Evolutionary conservation across 1,140 invertebrate genomes (phyloP).

Genomic region (Ylistrum balloti): DNA sequence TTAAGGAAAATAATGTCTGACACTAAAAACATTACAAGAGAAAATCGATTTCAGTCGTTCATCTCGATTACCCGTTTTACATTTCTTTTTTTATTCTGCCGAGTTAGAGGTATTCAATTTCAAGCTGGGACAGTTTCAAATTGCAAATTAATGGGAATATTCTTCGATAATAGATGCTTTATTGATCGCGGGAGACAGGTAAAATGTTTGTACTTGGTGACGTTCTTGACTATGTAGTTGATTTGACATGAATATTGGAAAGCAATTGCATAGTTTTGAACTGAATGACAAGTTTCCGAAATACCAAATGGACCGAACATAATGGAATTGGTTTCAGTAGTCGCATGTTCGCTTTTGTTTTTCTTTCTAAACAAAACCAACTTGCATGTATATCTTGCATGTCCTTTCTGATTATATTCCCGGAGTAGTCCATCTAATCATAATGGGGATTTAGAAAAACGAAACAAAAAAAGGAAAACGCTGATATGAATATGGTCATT

Average conservation of each 20-base stretch:
- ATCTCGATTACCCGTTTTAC: neutral
- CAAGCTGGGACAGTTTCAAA: slow-evolving; percentile 19
- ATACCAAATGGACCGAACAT: neutral
- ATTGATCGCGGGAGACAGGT: neutral
- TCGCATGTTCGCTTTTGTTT: neutral
- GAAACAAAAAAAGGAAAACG: too few species aligned
- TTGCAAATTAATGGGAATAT: slow-evolving; percentile 11
- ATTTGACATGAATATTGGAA: neutral
- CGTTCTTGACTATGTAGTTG: neutral
- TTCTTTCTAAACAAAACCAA: too few species aligned
- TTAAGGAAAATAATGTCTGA: too few species aligned
- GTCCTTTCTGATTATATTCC: too few species aligned
- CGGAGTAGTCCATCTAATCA: too few species aligned
- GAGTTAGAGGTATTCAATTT: neutral
- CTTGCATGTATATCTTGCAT: too few species aligned
- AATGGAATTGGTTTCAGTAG: neutral
- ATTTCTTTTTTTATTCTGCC: neutral
- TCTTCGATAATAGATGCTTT: neutral
- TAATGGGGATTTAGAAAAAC: too few species aligned
- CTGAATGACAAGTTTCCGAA: neutral
- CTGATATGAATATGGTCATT: too few species aligned
- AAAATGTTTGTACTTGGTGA: neutral
- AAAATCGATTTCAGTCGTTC: neutral
- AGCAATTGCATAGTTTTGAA: neutral
- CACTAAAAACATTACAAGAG: too few species aligned